phyloP scores from a whole-genome alignment of 1,140 invertebrate genomes.

The Diachasmimorpha longicaudata region DNA sequence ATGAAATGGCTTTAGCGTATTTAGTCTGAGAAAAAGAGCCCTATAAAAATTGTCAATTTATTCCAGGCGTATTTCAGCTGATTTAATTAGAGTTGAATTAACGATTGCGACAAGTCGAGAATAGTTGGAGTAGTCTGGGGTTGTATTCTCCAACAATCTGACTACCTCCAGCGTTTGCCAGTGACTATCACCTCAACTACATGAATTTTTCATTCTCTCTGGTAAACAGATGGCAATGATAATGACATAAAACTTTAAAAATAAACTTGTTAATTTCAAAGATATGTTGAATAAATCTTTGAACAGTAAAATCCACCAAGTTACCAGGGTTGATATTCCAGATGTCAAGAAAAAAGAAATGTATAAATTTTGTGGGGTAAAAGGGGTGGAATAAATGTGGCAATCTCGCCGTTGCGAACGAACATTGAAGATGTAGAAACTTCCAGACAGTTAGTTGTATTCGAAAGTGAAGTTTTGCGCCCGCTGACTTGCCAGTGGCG shows the following conservation, averaged over 20 bases:
- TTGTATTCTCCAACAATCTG: background rate
- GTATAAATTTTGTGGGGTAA: slow-evolving; percentile 2
- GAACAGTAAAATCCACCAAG: background rate
- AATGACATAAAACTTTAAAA: slow-evolving; percentile 14
- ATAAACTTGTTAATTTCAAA: slow-evolving; percentile 1
- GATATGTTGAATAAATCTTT: background rate
- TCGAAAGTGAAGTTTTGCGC: background rate
- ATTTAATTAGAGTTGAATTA: background rate
- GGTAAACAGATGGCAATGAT: slow-evolving; percentile 6
- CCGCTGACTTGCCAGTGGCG: slow-evolving; percentile 36
- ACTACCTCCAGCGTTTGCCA: background rate
- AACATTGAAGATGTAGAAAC: slow-evolving; percentile 31
- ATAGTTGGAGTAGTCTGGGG: background rate
- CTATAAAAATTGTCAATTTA: slow-evolving; percentile 7
- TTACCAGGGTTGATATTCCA: background rate
- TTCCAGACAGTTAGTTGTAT: slow-evolving; percentile 25
- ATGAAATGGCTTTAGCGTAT: background rate
- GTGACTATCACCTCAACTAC: background rate
- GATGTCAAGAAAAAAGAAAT: background rate
- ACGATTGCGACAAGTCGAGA: background rate
- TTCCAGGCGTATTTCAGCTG: background rate
- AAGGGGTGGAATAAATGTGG: background rate
- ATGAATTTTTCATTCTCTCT: background rate
- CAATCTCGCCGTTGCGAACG: background rate
- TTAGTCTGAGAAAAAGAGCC: background rate